A percentile compares a stretch with the other conserved stretches of the same genome.
phyloP scores from a whole-genome alignment of 2,888 invertebrate species.

The Luperina testacea region DNA sequence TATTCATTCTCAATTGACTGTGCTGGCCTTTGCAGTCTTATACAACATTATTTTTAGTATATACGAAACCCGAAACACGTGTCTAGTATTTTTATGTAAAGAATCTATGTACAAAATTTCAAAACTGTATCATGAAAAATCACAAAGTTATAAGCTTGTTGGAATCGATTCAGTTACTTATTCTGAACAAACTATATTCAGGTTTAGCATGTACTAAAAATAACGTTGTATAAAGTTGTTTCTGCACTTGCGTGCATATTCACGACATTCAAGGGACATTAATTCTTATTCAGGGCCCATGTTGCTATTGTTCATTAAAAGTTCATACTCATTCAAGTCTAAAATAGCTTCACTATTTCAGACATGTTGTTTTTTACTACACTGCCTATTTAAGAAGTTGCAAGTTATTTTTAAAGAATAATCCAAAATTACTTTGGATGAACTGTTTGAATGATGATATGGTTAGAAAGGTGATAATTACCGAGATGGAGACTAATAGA shows the following conservation, averaged over 20 bases:
- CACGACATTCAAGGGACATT: background rate
- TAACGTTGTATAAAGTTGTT: background rate
- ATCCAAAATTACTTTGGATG: no score
- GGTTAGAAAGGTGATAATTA: no score
- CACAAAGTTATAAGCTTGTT: no score
- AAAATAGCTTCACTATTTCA: background rate
- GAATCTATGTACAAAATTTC: no score
- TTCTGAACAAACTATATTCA: no score
- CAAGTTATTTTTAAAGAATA: background rate
- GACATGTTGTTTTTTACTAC: background rate
- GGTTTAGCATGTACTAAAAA: no score
- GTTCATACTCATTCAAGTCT: background rate
- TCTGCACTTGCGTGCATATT: slow-evolving; percentile 19
- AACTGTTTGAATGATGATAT: no score
- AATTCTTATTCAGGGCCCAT: slow-evolving; percentile 45
- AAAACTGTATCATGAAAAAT: no score
- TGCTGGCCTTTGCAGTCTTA: slow-evolving; percentile 16
- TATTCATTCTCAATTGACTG: slow-evolving; percentile 32
- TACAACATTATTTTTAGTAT: background rate
- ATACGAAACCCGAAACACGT: no score
- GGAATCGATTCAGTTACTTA: no score
- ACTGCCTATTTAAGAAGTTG: background rate
- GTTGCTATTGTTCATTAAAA: slow-evolving; percentile 16
- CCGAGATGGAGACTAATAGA: no score
- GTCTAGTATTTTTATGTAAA: no score